phyloP scores from a whole-genome alignment of 2,888 invertebrate species.

The Dorcus hopei region DNA sequence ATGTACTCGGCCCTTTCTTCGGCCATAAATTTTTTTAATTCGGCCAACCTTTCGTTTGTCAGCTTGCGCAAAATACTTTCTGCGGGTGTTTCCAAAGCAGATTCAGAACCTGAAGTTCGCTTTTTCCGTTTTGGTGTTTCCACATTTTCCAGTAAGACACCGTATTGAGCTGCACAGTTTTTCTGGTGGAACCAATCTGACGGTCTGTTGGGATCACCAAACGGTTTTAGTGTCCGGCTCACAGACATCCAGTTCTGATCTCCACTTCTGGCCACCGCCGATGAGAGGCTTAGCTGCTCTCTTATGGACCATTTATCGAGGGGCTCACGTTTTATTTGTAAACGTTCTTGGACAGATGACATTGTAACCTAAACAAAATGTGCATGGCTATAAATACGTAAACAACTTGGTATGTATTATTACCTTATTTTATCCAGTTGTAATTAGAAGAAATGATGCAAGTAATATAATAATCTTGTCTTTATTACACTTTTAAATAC shows the following conservation, averaged over 20 bases:
- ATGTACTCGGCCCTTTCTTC: slow-evolving; percentile 73
- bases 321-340: slow-evolving; percentile 63
- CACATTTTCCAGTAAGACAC: slow-evolving; percentile 73
- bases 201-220: slow-evolving; percentile 72
- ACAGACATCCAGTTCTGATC: slow-evolving; percentile 93
- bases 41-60: slow-evolving; percentile 73
- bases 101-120: slow-evolving; percentile 56
- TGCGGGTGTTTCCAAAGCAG: slow-evolving; percentile 66
- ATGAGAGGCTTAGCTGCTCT: slow-evolving; percentile 82
- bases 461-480: background rate
- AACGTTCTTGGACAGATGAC: slow-evolving; percentile 47
- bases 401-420: background rate
- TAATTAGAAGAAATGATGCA: background rate
- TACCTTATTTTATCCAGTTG: background rate
- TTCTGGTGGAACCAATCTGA: slow-evolving; percentile 88
- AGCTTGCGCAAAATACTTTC: slow-evolving; percentile 75
- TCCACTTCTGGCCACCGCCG: slow-evolving; percentile 79
- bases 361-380: slow-evolving; percentile 23
- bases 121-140: slow-evolving; percentile 86
- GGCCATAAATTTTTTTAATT: slow-evolving; percentile 68
- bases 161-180: slow-evolving; percentile 88
- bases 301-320: slow-evolving; percentile 82
- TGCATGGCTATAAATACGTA: background rate
- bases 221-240: slow-evolving; percentile 73
- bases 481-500: background rate